Percentiles rank a stretch among this genome's conserved stretches.
Evolutionary conservation across 2,797 vertebrate genomes (phyloP).

Genomic region (Oreochromis grahami): DNA sequence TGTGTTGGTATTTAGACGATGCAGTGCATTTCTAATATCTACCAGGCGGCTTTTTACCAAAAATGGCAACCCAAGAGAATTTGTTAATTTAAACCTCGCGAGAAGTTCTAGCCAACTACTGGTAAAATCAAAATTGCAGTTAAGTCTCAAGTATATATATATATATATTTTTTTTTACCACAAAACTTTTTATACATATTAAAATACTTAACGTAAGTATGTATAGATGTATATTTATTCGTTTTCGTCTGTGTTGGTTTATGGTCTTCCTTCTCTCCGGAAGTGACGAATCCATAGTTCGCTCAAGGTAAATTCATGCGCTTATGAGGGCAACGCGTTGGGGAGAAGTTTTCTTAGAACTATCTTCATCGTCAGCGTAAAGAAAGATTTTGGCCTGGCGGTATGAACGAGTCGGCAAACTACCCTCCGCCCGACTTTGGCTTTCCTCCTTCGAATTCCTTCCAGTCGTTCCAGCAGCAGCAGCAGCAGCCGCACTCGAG

Average conservation of each 20-base stretch:
- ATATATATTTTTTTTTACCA: background rate
- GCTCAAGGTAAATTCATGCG: constrained; percentile 33
- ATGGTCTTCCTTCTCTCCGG: constrained; percentile 30
- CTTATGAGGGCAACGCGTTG: constrained; percentile 15
- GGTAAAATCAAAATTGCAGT: background rate
- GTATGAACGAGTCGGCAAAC: constrained; percentile 35
- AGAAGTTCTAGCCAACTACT: background rate
- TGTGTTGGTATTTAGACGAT: background rate
- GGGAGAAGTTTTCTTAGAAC: rapidly evolving
- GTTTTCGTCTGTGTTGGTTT: background rate
- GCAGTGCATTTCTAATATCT: background rate
- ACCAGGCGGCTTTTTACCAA: background rate
- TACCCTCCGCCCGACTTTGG: constrained; percentile 70
- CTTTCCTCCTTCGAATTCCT: constrained; percentile 25
- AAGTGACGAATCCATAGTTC: constrained; percentile 39
- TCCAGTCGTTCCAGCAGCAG: constrained; percentile 36
- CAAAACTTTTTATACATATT: background rate
- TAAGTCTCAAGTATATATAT: background rate
- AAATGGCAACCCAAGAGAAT: constrained; percentile 21
- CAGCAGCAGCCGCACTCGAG: constrained; percentile 30
- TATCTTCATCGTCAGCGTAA: background rate
- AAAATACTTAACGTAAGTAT: background rate
- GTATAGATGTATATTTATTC: background rate
- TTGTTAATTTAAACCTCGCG: background rate
- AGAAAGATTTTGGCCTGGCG: background rate